These are phyloP conservation scores for Stenodera caucasica DNA, from an alignment of 2,888 invertebrate genomes.

Conservation along the genomic window DNA sequence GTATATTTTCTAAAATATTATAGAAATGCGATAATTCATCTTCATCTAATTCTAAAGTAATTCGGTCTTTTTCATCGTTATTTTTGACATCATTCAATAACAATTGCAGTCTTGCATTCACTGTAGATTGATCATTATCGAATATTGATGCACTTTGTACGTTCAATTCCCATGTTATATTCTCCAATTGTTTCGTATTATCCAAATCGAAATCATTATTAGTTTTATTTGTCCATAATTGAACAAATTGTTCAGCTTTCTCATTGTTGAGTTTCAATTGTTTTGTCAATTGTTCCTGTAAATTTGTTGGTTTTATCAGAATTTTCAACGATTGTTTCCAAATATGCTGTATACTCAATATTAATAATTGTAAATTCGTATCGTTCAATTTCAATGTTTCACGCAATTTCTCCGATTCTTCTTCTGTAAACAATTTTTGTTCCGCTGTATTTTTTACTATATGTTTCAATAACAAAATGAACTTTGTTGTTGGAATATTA, in stretches of 20 bases:
- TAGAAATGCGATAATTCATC: slow-evolving; percentile 58
- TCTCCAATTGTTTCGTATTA: slow-evolving; percentile 56
- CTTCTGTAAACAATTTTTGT: slow-evolving; percentile 37
- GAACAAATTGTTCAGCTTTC: slow-evolving; percentile 61
- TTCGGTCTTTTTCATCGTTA: slow-evolving; percentile 47
- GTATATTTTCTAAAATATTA: slow-evolving; percentile 60
- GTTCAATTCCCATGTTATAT: slow-evolving; percentile 62
- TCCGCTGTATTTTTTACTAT: slow-evolving; percentile 30
- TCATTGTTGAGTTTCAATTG: slow-evolving; percentile 57
- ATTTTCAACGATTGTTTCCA: slow-evolving; percentile 58
- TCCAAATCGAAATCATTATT: slow-evolving; percentile 59
- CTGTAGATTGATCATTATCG: slow-evolving; percentile 55
- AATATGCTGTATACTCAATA: slow-evolving; percentile 51
- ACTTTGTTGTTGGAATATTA: slow-evolving; percentile 40
- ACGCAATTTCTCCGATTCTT: slow-evolving; percentile 41
- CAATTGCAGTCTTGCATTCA: slow-evolving; percentile 58
- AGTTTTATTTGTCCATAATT: slow-evolving; percentile 59
- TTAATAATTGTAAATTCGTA: slow-evolving; percentile 37
- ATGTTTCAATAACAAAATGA: slow-evolving; percentile 40
- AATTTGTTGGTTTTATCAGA: slow-evolving; percentile 59
- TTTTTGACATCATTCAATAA: slow-evolving; percentile 44
- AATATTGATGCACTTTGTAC: slow-evolving; percentile 58
- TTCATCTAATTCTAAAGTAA: slow-evolving; percentile 59
- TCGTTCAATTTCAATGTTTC: slow-evolving; percentile 42
- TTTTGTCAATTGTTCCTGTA: slow-evolving; percentile 59